phyloP scores from a whole-genome alignment of 2,888 invertebrate genomes.

The Melanostoma mellinum region DNA sequence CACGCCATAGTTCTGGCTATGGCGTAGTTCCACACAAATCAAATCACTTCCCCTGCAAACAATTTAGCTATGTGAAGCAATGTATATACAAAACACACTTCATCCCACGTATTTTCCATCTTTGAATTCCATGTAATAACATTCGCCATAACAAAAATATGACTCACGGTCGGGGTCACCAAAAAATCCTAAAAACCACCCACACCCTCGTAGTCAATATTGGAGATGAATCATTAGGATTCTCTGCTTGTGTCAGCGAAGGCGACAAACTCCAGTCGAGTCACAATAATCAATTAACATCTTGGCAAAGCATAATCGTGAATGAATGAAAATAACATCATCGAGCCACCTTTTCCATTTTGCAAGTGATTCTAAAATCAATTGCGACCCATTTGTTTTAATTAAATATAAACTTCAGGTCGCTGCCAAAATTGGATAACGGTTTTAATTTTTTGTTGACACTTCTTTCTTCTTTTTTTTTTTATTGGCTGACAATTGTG shows the following conservation, averaged over 20 bases:
- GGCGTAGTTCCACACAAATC: too few relatives aligned
- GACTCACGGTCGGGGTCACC: constrained; percentile 37
- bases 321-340: constrained; percentile 39
- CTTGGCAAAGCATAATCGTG: constrained; percentile 55
- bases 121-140: constrained; percentile 50
- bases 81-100: constrained; percentile 39
- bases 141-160: constrained; percentile 42
- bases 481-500: constrained; percentile 64
- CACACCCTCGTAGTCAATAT: constrained; percentile 23
- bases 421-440: constrained; percentile 55
- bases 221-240: constrained; percentile 53
- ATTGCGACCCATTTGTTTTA: constrained; percentile 53
- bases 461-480: constrained; percentile 29
- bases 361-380: constrained; percentile 26
- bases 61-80: background rate
- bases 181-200: background rate
- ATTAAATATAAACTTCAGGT: constrained; percentile 51
- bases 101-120: constrained; percentile 52
- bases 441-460: constrained; percentile 10
- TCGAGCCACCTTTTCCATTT: constrained; percentile 22
- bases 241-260: background rate
- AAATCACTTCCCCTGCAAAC: too few relatives aligned
- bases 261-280: background rate
- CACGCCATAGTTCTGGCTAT: too few relatives aligned
- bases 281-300: constrained; percentile 60